phyloP scores from a whole-genome alignment of 2,797 vertebrate genomes.

The Hapalemur alaotrensis region DNA sequence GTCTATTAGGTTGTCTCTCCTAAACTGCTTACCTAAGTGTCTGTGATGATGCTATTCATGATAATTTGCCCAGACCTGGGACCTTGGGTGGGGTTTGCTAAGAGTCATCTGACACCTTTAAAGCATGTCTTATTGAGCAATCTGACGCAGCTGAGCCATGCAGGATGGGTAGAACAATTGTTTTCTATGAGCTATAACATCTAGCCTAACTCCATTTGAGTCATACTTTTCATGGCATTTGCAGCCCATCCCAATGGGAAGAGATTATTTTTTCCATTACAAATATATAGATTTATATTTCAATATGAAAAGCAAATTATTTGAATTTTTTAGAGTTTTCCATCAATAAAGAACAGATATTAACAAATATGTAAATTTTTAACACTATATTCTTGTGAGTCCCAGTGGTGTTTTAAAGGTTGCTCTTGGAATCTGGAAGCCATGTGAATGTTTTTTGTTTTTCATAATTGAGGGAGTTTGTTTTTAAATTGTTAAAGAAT shows the following conservation, averaged over 20 bases:
- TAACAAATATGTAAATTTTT: neutral
- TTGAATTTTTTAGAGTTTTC: too few relatives aligned
- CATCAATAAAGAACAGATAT: too few relatives aligned
- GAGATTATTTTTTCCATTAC: neutral
- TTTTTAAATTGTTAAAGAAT: neutral
- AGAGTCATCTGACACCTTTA: conserved; percentile 13
- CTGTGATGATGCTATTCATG: neutral
- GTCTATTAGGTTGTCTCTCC: neutral
- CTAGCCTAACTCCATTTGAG: neutral
- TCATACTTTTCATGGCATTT: neutral
- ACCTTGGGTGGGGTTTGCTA: conserved; percentile 33
- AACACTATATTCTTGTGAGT: neutral
- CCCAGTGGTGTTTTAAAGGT: neutral
- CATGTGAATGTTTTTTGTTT: neutral
- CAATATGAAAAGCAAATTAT: too few relatives aligned
- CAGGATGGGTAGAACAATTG: neutral
- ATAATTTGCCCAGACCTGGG: conserved; percentile 25
- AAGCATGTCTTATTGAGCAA: conserved; percentile 41
- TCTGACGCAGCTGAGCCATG: neutral
- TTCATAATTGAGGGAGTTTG: neutral
- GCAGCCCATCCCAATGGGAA: conserved; percentile 10
- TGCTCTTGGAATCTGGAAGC: neutral
- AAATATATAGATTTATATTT: too few relatives aligned
- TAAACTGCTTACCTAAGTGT: neutral
- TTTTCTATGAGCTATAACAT: neutral